Percentiles rank a stretch among this genome's conserved stretches.
These are phyloP conservation scores for Platalea minor DNA, from an alignment of 2,797 vertebrate species.

Conservation along the genomic window DNA sequence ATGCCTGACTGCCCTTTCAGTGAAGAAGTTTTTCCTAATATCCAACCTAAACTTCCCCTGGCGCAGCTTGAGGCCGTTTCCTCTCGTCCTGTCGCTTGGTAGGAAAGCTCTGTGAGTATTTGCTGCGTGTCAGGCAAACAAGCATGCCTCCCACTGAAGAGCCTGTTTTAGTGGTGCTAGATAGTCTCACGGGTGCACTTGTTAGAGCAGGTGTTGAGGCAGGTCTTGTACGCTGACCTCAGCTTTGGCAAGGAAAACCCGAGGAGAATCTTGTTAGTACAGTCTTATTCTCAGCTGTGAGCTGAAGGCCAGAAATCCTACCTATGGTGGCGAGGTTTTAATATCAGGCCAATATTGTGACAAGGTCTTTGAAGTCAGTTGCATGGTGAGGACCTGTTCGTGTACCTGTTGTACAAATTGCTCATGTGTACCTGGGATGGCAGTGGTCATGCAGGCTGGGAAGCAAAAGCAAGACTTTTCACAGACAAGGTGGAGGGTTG, in stretches of 20 bases:
- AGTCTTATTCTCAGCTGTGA: not conserved
- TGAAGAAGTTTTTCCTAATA: too few species aligned
- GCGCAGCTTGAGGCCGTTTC: too few species aligned
- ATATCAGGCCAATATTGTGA: not conserved
- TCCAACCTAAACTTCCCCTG: too few species aligned
- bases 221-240: not conserved
- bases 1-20: too few species aligned
- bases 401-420: not conserved
- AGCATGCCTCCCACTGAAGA: not conserved
- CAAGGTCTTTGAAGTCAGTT: not conserved
- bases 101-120: not conserved
- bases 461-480: not conserved
- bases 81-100: not conserved
- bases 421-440: not conserved
- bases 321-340: not conserved
- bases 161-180: not conserved
- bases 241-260: not conserved
- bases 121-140: not conserved
- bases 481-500: not conserved
- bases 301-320: not conserved
- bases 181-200: not conserved
- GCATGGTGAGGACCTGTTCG: accelerated
- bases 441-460: not conserved
- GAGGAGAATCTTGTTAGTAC: conserved; percentile 10
- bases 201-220: not conserved